phyloP scores from a whole-genome alignment of 2,113 vertebrate genomes.

The Octodon degus region DNA sequence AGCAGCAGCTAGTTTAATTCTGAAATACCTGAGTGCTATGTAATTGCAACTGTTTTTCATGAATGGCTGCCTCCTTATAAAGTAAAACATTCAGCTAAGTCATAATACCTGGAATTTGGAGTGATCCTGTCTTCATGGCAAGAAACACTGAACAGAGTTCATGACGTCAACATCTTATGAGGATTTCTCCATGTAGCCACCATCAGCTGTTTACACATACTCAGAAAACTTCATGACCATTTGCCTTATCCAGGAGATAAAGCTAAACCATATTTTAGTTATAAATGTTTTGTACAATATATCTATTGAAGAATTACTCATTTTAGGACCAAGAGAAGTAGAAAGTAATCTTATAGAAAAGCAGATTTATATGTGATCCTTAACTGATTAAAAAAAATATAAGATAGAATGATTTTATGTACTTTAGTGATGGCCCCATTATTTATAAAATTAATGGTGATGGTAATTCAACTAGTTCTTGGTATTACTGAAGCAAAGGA shows the following conservation, averaged over 20 bases:
- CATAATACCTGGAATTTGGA: constrained; percentile 64
- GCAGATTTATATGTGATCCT: not conserved
- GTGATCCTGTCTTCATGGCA: not conserved
- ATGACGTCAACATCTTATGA: not conserved
- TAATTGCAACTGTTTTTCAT: constrained; percentile 66
- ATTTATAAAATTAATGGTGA: not conserved
- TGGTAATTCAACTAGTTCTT: not conserved
- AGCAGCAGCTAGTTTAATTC: constrained; percentile 60
- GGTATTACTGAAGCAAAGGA: not conserved
- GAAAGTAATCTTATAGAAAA: not conserved
- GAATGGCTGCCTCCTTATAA: constrained; percentile 50
- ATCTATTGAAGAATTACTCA: not conserved
- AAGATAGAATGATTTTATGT: not conserved
- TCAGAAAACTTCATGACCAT: not conserved
- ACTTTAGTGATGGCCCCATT: not conserved
- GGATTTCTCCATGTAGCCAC: not conserved
- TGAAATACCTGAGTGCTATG: constrained; percentile 51
- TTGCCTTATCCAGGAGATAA: not conserved
- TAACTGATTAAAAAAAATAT: constrained; percentile 29
- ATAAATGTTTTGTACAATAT: constrained; percentile 25
- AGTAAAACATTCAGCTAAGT: constrained; percentile 57
- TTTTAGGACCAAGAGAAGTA: constrained; percentile 2
- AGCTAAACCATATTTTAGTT: not conserved
- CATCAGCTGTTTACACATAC: not conserved
- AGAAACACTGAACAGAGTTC: not conserved